Evolutionary conservation across 2,888 invertebrate species (phyloP).

Genomic region (Trichopria drosophilae): DNA sequence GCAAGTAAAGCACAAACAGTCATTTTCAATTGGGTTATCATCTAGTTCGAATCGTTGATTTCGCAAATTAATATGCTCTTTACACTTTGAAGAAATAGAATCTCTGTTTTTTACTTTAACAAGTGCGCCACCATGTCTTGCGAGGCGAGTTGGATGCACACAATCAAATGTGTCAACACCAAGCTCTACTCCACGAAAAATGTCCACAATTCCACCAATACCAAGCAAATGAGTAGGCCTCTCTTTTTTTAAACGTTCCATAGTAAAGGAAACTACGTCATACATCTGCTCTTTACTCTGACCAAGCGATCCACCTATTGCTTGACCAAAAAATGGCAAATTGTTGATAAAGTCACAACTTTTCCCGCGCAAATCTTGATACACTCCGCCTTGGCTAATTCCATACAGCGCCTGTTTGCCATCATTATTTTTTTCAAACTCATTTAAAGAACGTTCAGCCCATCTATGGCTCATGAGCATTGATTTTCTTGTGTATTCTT

Average conservation of each 20-base stretch:
- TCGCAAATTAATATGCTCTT: slow-evolving; percentile 14
- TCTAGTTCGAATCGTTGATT: slow-evolving; percentile 9
- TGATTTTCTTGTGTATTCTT: slow-evolving; percentile 9
- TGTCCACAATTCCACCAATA: slow-evolving; percentile 14
- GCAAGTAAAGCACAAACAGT: slow-evolving; percentile 12
- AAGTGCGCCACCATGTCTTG: slow-evolving; percentile 14
- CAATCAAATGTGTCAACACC: slow-evolving; percentile 17
- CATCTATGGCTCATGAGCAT: slow-evolving; percentile 12
- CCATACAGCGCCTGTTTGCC: slow-evolving; percentile 14
- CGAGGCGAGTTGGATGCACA: slow-evolving; percentile 12
- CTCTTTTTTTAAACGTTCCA: slow-evolving; percentile 6
- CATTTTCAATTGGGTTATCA: slow-evolving; percentile 12
- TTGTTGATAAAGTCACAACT: slow-evolving; percentile 8
- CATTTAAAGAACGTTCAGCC: slow-evolving; percentile 18
- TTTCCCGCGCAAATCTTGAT: slow-evolving; percentile 12
- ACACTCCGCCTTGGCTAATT: slow-evolving; percentile 13
- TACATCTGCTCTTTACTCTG: slow-evolving; percentile 12
- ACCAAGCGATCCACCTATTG: slow-evolving; percentile 17
- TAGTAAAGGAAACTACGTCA: slow-evolving; percentile 15
- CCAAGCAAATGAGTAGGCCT: slow-evolving; percentile 17
- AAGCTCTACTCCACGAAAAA: slow-evolving; percentile 13
- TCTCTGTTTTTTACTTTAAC: slow-evolving; percentile 15
- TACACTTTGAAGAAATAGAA: slow-evolving; percentile 18
- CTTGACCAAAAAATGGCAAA: slow-evolving; percentile 14
- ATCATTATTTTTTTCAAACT: slow-evolving; percentile 15